Percentiles rank a stretch among this genome's conserved stretches.
Conservation (phyloP, 1,140 invertebrate species). For the Apis laboriosa region DNA sequence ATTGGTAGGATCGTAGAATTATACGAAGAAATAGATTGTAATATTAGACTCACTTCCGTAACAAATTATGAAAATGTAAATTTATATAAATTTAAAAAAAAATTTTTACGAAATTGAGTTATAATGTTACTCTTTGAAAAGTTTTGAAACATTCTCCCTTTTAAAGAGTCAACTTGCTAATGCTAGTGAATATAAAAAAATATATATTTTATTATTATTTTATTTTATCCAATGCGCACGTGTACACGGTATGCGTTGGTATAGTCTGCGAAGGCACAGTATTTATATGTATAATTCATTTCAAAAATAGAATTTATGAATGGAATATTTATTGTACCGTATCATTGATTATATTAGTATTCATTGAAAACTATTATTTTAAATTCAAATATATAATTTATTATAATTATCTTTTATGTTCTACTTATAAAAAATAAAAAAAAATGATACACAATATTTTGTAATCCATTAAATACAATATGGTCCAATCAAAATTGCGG, state of each 20-base stretch:
- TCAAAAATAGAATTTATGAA: conserved; percentile 31
- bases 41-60: conserved; percentile 23
- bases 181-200: conserved; percentile 44
- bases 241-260: background rate
- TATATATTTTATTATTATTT: conserved; percentile 53
- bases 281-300: conserved; percentile 58
- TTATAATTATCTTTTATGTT: background rate
- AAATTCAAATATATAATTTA: background rate
- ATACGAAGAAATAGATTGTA: background rate
- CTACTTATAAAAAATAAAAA: background rate
- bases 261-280: conserved; percentile 54
- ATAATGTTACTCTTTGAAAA: conserved; percentile 51
- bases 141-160: conserved; percentile 41
- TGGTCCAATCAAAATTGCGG: conserved; percentile 16
- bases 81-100: background rate
- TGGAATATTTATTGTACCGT: conserved; percentile 31
- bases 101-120: background rate
- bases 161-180: conserved; percentile 36
- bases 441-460: conserved; percentile 42
- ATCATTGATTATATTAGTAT: background rate
- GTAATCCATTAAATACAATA: conserved; percentile 39
- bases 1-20: conserved; percentile 62
- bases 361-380: conserved; percentile 29
- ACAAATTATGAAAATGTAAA: background rate
- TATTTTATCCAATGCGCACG: conserved; percentile 3